Evolutionary conservation across 2,113 vertebrate species (phyloP).

Genomic region (Neolamprologus devosi): DNA sequence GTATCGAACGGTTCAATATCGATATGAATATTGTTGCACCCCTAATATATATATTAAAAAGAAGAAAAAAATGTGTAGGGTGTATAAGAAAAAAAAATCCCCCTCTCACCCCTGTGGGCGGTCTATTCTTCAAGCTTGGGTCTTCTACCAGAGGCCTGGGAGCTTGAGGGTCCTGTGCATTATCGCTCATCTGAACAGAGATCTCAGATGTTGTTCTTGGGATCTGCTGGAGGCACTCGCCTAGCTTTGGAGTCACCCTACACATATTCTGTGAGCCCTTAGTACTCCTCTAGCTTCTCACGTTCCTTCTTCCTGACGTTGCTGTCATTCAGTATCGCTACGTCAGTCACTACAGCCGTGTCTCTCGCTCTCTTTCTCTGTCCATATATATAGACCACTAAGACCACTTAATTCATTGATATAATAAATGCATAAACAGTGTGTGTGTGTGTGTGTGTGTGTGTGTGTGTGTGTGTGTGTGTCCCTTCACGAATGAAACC

Average conservation of each 20-base stretch:
- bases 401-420: not conserved
- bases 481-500: not conserved
- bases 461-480: not conserved
- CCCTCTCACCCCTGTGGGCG: not conserved
- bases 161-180: not conserved
- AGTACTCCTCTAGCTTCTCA: not conserved
- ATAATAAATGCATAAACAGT: not conserved
- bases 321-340: not conserved
- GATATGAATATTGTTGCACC: no score
- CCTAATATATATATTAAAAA: no score
- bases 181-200: not conserved
- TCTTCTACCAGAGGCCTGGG: not conserved
- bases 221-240: not conserved
- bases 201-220: not conserved
- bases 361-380: not conserved
- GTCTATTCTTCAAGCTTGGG: not conserved
- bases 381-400: not conserved
- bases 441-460: not conserved
- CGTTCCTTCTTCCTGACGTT: not conserved
- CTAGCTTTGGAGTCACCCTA: not conserved
- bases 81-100: no score
- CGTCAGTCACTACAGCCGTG: rapidly evolving
- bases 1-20: no score
- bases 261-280: not conserved
- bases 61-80: no score